Evolutionary conservation across 2,888 invertebrate genomes (phyloP), one percentile per base, ranked within the genome.

Genomic region (Griposia aprilina): DNA sequence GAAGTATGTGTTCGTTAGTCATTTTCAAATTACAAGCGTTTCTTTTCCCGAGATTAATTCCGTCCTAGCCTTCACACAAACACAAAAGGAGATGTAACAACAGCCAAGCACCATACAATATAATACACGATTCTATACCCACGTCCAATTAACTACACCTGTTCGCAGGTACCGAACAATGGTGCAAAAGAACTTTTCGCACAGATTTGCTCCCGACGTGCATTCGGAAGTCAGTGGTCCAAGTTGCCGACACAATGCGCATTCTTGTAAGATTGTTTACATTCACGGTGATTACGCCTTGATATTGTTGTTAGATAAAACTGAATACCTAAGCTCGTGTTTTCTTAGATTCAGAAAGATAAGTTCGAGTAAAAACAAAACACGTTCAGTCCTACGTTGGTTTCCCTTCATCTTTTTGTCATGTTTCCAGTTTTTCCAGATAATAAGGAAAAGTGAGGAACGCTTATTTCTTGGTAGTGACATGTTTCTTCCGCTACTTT

Each of bases 191-290:
- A 88, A 88, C 81, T 82, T 83, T 88, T 89, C 89, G 84, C 90
- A 90, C 85, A 84, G 70, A 68, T 78, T 87, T 77, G 77, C 85
- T 83, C 79, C 75, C 84, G 84, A 80, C 83, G 83, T 78, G 78
- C 84, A 82, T 88, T 93, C 93, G 93, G 94, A 94, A 94, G 93
- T 93, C 87, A 89, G 81, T 77, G 74, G 86, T 87, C 82, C 82
- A 84, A 87, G 75, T 84, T 85, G 84, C 87, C 85, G 87, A 91
- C 89, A 93, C 93, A 94, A 94, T 94, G 90, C 90, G 89, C 92
- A 93, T 94, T 94, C 92, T 92, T 92, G 75, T 88, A 68, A 88
- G 85, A 90, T 91, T 89, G 84, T 90, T 89, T 89, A 86, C 87
- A 88, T 68, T 80, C 68, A 67, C 60, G 65, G 65, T 74, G 81